A percentile compares a stretch with the other conserved stretches of the same genome.
Conservation (phyloP, 2,797 vertebrate species). For the Aplochiton taeniatus region DNA sequence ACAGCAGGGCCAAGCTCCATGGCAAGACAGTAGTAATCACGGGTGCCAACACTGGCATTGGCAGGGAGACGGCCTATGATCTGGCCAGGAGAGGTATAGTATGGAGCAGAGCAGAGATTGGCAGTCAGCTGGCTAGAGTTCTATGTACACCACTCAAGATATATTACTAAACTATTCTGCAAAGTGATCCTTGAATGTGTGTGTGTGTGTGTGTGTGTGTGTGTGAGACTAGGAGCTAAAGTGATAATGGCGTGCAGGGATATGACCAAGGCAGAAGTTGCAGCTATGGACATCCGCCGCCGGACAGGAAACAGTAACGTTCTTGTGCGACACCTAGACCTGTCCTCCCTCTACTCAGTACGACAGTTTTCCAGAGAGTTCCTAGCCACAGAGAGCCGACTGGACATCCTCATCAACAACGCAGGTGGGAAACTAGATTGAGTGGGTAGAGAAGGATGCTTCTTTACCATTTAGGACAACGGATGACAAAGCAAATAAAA, state of each 20-base stretch:
- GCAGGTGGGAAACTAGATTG: slow-evolving; percentile 42
- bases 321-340: slow-evolving; percentile 48
- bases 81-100: slow-evolving; percentile 78
- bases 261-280: slow-evolving; percentile 41
- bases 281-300: slow-evolving; percentile 47
- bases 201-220: background rate
- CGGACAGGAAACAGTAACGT: slow-evolving; percentile 49
- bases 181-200: background rate
- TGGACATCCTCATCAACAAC: slow-evolving; percentile 63
- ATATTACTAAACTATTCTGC: too few species aligned
- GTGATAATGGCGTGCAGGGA: slow-evolving; percentile 63
- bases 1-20: slow-evolving; percentile 64
- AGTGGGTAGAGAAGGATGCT: too few species aligned
- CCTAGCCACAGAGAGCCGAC: slow-evolving; percentile 33
- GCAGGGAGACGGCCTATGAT: slow-evolving; percentile 81
- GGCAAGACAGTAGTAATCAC: slow-evolving; percentile 82
- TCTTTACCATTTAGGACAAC: too few species aligned
- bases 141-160: too few species aligned
- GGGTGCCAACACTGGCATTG: slow-evolving; percentile 84
- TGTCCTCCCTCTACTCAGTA: slow-evolving; percentile 51
- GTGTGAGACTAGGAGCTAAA: slow-evolving; percentile 45
- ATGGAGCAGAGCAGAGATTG: too few species aligned
- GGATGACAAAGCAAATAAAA: too few species aligned
- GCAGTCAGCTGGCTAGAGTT: too few species aligned
- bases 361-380: slow-evolving; percentile 43